Percentiles rank a stretch among this genome's conserved stretches.
Conservation (phyloP, 2,113 vertebrate genomes). For the Rousettus leschenaultii region DNA sequence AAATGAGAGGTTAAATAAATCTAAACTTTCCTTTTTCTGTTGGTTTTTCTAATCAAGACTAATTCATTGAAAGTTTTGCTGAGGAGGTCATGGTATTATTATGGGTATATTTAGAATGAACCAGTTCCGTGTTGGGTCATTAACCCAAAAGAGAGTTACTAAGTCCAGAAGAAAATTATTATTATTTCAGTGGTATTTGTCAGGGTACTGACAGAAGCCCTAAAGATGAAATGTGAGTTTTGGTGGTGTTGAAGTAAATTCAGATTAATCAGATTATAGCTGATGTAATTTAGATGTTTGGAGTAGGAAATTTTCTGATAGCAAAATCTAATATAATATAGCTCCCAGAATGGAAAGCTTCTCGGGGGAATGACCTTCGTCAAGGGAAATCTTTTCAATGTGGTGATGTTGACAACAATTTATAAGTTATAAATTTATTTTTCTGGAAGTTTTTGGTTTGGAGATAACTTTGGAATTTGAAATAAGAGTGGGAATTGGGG, state of each 20-base stretch:
- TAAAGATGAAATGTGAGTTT: neutral
- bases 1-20: neutral
- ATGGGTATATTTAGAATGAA: neutral
- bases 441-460: neutral
- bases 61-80: neutral
- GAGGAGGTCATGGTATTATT: neutral
- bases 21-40: neutral
- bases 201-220: neutral
- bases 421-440: neutral
- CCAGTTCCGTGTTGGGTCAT: neutral
- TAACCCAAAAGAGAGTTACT: neutral
- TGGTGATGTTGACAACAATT: neutral
- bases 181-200: neutral
- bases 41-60: neutral
- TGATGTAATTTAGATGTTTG: conserved; percentile 55
- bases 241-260: neutral
- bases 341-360: neutral
- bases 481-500: neutral
- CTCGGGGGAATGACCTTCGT: neutral
- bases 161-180: conserved; percentile 1
- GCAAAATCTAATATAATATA: conserved; percentile 17
- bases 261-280: conserved; percentile 47
- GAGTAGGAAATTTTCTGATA: conserved; percentile 28
- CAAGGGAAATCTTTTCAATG: neutral
- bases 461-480: neutral